Evolutionary conservation across 2,888 invertebrate species (phyloP).

Genomic region (Lithophane ornitopus): DNA sequence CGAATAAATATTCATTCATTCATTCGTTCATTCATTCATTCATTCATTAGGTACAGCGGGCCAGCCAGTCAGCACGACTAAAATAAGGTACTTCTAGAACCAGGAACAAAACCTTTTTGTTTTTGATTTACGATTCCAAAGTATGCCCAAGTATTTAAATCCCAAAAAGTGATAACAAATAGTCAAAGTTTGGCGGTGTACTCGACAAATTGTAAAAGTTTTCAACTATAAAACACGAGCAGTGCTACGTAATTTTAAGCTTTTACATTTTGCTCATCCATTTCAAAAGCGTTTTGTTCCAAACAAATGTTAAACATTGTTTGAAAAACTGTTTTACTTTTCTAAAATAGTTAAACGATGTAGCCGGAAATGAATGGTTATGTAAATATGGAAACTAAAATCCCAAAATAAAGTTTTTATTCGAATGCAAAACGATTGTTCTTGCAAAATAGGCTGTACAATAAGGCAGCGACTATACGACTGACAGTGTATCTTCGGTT

Average conservation of each 20-base stretch:
- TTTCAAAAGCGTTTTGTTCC: slow-evolving; percentile 39
- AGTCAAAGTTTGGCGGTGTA: slow-evolving; percentile 60
- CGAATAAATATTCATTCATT: too few relatives aligned
- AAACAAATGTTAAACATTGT: slow-evolving; percentile 4
- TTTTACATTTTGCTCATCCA: slow-evolving; percentile 46
- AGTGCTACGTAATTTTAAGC: slow-evolving; percentile 49
- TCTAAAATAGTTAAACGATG: not conserved
- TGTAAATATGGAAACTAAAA: too few relatives aligned
- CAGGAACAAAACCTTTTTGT: slow-evolving; percentile 55
- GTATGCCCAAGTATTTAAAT: slow-evolving; percentile 59
- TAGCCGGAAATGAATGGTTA: not conserved
- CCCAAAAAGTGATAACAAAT: slow-evolving; percentile 67
- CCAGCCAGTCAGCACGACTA: too few relatives aligned
- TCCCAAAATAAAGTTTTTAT: not conserved
- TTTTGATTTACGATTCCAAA: slow-evolving; percentile 60
- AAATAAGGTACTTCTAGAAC: slow-evolving; percentile 29
- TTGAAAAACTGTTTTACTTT: not conserved
- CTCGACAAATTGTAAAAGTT: slow-evolving; percentile 60
- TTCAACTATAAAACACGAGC: slow-evolving; percentile 54
- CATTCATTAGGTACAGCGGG: too few relatives aligned
- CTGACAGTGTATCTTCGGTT: not conserved
- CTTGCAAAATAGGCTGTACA: not conserved
- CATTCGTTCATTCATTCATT: too few relatives aligned
- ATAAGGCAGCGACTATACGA: not conserved
- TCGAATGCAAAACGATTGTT: not conserved